These are phyloP conservation scores for Stenodema calcarata DNA, from an alignment of 2,888 invertebrate genomes.

Conservation along the genomic window DNA sequence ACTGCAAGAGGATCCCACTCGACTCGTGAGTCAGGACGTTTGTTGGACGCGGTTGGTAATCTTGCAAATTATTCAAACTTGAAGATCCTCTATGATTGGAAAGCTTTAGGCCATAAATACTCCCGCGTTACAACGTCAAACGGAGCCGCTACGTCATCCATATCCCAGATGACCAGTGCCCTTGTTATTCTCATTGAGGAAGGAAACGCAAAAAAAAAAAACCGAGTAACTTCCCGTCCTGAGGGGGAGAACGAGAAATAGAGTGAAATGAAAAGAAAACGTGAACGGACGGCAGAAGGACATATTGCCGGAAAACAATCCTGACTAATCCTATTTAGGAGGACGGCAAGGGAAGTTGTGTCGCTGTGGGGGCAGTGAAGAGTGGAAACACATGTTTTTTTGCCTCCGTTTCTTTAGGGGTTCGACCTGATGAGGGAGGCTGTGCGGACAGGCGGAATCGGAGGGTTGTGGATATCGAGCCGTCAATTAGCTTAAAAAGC, in stretches of 20 bases:
- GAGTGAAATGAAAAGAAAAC: slow-evolving; percentile 42
- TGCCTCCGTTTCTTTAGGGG: background rate
- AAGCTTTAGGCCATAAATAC: background rate
- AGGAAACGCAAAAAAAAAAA: slow-evolving; percentile 15
- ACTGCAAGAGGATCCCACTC: too few species aligned
- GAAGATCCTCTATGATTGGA: background rate
- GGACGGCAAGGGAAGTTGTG: background rate
- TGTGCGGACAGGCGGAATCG: background rate
- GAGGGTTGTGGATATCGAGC: background rate
- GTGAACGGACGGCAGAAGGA: slow-evolving; percentile 15
- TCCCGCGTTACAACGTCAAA: background rate
- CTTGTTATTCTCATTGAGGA: slow-evolving; percentile 25
- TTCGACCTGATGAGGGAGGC: background rate
- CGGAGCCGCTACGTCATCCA: background rate
- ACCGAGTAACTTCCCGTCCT: background rate
- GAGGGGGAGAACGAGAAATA: slow-evolving; percentile 25
- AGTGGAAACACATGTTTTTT: slow-evolving; percentile 25
- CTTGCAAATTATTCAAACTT: background rate
- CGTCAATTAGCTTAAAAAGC: slow-evolving; percentile 29
- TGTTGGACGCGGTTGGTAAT: too few species aligned
- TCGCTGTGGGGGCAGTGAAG: background rate
- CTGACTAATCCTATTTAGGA: slow-evolving; percentile 48
- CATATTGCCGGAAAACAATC: slow-evolving; percentile 48
- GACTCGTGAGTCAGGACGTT: too few species aligned
- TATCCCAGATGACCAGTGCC: background rate